Evolutionary conservation across 2,113 vertebrate species (phyloP).

Genomic region (Syrmaticus mikado): DNA sequence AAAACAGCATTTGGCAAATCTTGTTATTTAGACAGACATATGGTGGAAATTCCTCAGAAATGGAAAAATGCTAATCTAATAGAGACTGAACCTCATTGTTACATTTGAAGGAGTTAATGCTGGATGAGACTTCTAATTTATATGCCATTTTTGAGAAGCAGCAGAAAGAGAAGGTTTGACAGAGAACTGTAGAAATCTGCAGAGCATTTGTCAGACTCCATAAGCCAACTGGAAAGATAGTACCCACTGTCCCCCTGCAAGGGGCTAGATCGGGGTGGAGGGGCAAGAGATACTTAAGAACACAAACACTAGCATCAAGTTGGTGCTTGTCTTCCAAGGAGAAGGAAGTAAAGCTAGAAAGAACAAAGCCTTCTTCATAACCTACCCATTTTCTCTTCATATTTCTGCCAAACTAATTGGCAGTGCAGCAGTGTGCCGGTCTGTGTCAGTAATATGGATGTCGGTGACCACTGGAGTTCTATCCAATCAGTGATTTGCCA

Average conservation of each 20-base stretch:
- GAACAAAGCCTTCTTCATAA: neutral
- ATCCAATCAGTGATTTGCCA: neutral
- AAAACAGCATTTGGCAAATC: neutral
- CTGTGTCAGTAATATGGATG: neutral
- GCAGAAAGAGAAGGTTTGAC: neutral
- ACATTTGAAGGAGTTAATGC: neutral
- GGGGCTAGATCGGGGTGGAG: neutral
- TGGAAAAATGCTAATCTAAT: neutral
- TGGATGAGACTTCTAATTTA: neutral
- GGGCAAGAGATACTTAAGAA: neutral
- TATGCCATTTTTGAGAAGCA: neutral
- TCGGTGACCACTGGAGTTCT: neutral
- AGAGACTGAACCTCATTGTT: neutral
- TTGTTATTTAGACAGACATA: neutral
- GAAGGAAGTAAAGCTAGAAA: neutral
- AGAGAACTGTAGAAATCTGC: neutral
- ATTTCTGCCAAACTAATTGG: neutral
- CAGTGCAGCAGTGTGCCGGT: neutral
- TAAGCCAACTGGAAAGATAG: neutral
- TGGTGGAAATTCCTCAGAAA: neutral
- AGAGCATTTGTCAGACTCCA: neutral
- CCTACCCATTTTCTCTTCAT: neutral
- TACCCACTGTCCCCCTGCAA: neutral
- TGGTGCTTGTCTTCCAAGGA: neutral
- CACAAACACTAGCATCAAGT: neutral